phyloP scores from a whole-genome alignment of 2,797 vertebrate genomes.

The Spheniscus humboldti region DNA sequence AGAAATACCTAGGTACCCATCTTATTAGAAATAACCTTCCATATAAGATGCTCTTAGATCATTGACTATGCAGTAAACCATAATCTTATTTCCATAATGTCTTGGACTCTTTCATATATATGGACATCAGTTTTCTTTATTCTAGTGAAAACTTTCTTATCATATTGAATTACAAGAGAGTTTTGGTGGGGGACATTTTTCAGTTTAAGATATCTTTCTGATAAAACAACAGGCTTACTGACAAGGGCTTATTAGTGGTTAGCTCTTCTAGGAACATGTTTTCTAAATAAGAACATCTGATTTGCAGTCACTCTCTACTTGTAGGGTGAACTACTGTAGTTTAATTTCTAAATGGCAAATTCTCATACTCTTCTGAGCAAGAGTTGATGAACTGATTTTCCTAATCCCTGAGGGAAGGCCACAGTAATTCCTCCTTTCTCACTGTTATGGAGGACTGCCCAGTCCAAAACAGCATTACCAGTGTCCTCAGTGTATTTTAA shows the following conservation, averaged over 20 bases:
- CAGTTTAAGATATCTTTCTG: constrained; percentile 29
- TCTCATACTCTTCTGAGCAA: constrained; percentile 2
- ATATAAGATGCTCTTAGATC: background rate
- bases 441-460: background rate
- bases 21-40: background rate
- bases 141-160: background rate
- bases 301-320: constrained; percentile 54
- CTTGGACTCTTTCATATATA: background rate
- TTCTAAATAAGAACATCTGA: constrained; percentile 62
- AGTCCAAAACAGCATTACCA: background rate
- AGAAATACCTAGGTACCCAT: background rate
- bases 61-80: background rate
- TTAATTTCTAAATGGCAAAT: constrained; percentile 66
- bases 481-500: background rate
- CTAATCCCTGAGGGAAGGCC: background rate
- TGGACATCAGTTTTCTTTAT: constrained; percentile 21
- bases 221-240: constrained; percentile 51
- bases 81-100: constrained; percentile 17
- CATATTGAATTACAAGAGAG: constrained; percentile 16
- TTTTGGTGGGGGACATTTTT: constrained; percentile 31
- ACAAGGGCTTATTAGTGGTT: constrained; percentile 49
- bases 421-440: background rate
- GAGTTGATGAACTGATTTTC: constrained; percentile 11
- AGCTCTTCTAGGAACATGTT: constrained; percentile 50
- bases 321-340: constrained; percentile 51